These are phyloP conservation scores for Meandrina meandrites DNA, from an alignment of 92 coral and sea anemone genomes.

Conservation along the genomic window DNA sequence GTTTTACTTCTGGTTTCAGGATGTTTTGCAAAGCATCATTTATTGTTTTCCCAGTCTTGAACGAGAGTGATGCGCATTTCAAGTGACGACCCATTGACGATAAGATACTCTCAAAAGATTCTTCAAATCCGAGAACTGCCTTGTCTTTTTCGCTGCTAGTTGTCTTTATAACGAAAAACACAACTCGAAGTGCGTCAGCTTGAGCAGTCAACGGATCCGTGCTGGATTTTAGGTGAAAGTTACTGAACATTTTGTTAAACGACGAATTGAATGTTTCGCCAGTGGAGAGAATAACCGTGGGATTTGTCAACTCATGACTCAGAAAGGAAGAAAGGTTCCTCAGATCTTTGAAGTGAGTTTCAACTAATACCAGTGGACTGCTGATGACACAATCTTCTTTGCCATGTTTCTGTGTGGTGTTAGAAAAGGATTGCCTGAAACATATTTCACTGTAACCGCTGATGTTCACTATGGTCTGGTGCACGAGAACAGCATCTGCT, in stretches of 20 bases:
- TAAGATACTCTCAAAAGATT: not conserved
- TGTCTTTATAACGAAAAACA: conserved; percentile 8
- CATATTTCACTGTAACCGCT: conserved; percentile 36
- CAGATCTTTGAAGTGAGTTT: not conserved
- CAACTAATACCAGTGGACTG: conserved; percentile 36
- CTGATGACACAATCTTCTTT: conserved; percentile 12
- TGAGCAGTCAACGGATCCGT: not conserved
- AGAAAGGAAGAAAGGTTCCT: conserved; percentile 23
- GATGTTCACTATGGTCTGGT: conserved; percentile 36
- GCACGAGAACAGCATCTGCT: conserved; percentile 42
- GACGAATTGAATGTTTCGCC: conserved; percentile 4
- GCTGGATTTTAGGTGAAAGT: not conserved
- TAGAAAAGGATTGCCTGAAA: not conserved
- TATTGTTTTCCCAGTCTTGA: not conserved
- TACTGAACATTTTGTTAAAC: not conserved
- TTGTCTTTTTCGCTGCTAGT: not conserved
- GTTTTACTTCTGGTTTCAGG: not conserved
- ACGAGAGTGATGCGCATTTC: conserved; percentile 11
- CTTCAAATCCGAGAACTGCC: not conserved
- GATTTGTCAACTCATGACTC: not conserved
- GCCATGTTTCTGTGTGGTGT: not conserved
- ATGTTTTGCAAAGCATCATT: not conserved
- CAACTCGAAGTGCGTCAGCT: conserved; percentile 25
- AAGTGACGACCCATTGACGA: not conserved
- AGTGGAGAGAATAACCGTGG: conserved; percentile 4